Evolutionary conservation across 2,888 invertebrate species (phyloP).

Genomic region (Sphaeridia pumilis): DNA sequence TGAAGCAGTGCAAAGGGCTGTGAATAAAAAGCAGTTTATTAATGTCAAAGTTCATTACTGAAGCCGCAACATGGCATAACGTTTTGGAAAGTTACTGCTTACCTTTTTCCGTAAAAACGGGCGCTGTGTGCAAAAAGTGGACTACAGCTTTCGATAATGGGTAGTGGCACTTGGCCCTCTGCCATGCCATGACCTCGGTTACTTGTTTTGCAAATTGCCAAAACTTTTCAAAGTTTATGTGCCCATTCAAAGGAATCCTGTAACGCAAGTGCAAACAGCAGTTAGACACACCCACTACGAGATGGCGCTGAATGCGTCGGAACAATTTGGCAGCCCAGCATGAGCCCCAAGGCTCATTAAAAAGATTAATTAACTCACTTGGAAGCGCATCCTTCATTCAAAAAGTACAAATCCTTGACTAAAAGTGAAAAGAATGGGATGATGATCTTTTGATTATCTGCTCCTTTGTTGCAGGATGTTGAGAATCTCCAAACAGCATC

Average conservation of each 20-base stretch:
- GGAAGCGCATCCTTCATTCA: conserved; percentile 73
- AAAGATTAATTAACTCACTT: conserved; percentile 46
- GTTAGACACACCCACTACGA: not conserved
- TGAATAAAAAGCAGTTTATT: too few species aligned
- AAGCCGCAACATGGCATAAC: too few species aligned
- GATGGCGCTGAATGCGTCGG: not conserved
- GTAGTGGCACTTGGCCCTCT: conserved; percentile 76
- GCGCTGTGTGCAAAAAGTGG: conserved; percentile 69
- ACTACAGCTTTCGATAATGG: conserved; percentile 63
- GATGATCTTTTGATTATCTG: conserved; percentile 64
- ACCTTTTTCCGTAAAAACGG: conserved; percentile 75
- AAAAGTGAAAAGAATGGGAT: conserved; percentile 82
- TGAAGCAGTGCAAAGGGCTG: conserved; percentile 76
- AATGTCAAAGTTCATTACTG: too few species aligned
- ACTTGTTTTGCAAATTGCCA: conserved; percentile 86
- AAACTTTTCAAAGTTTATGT: conserved; percentile 93
- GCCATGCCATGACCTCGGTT: conserved; percentile 71
- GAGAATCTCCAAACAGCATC: conserved; percentile 41
- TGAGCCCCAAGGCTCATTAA: not conserved
- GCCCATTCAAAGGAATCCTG: conserved; percentile 62
- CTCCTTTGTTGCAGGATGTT: conserved; percentile 50
- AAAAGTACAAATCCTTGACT: conserved; percentile 75
- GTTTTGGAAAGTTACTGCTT: conserved; percentile 38
- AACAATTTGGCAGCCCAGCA: not conserved
- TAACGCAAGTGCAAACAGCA: too few species aligned